Base-by-base conservation (phyloP, 2,888 invertebrate genomes). In the Cremastinae sp. region DNA sequence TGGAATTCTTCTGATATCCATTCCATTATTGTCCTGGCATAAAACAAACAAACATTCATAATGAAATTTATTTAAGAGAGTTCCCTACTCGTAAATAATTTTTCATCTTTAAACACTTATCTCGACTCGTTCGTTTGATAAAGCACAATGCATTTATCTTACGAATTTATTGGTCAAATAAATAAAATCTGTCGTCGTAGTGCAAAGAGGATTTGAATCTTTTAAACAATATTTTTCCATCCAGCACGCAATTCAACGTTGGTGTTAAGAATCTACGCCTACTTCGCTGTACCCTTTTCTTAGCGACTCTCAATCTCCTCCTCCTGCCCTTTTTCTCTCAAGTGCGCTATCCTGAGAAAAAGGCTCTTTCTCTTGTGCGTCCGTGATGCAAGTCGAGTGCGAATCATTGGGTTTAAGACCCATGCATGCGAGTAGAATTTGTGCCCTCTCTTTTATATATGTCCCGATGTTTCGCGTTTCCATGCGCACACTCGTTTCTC, bases 231-330 rank as follows among this genome's bases (percentile, higher is more conserved):
- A 39, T 39, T n/a, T 4, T 12, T 28, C 14, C n/a, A 9, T 16
- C n/a, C 37, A 18, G 10, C 10, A 10, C 49, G 71, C 55, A 62
- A 74, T 43, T 56, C 43, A 75, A 74, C 64, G 74, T 79, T 78
- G 80, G 83, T 9, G 39, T 43, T 55, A 7, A 39, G 62, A 79
- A 47, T 47, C 4, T 47, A n/a, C 47, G 18, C 18, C 16, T 47
- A 47, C 18, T n/a, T 80, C 78, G 5, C 79, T 2, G 77, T 55
- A 66, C 75, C 78, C 76, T 75, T 58, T 59, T 66, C 66, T 53
- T 65, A 28, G 12, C 22, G 22, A 55, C 70, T 18, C 28, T 28
- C 28, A 28, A 28, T 28, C 28, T 41, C 41, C 41, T 41, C 41
- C 12, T 41, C 9, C 41, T 9, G 18, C 22, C 10, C n/a, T 35